phyloP scores from a whole-genome alignment of 2,888 invertebrate species.

The Zonitis immaculata region DNA sequence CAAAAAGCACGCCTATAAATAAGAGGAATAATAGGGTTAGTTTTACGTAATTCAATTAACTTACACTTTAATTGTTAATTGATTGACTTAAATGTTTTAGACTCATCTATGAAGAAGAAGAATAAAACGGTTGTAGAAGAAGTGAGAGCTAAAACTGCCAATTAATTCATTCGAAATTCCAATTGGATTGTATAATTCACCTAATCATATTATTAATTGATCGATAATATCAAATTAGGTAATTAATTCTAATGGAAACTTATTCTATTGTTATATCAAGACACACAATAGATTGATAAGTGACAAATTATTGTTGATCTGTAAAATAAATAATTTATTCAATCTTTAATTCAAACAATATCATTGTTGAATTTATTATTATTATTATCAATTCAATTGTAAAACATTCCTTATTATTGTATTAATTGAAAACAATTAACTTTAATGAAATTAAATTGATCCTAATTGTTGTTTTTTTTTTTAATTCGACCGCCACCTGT shows the following conservation, averaged over 20 bases:
- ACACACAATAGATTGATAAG: not conserved
- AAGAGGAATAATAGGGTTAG: constrained; percentile 12
- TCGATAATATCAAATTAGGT: not conserved
- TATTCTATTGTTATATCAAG: not conserved
- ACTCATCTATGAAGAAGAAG: constrained; percentile 38
- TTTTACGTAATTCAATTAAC: not conserved
- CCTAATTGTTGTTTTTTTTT: not conserved
- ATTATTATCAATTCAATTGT: constrained; percentile 6
- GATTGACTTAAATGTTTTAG: constrained; percentile 28
- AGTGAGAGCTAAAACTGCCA: constrained; percentile 19
- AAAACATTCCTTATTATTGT: constrained; percentile 8
- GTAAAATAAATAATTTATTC: not conserved
- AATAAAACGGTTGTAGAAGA: constrained; percentile 18
- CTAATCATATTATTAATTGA: not conserved
- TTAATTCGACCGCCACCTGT: not conserved
- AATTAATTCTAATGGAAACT: not conserved
- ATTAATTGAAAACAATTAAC: not conserved
- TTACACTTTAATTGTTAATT: constrained; percentile 5
- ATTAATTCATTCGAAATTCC: too few species aligned
- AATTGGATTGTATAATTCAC: too few species aligned
- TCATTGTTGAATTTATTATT: not conserved
- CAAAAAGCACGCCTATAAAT: constrained; percentile 22
- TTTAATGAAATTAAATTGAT: not conserved
- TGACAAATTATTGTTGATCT: not conserved
- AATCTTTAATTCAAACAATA: not conserved